Evolutionary conservation across 2,113 vertebrate genomes (phyloP), one percentile per base, ranked within the genome.

Genomic region (Puma concolor): DNA sequence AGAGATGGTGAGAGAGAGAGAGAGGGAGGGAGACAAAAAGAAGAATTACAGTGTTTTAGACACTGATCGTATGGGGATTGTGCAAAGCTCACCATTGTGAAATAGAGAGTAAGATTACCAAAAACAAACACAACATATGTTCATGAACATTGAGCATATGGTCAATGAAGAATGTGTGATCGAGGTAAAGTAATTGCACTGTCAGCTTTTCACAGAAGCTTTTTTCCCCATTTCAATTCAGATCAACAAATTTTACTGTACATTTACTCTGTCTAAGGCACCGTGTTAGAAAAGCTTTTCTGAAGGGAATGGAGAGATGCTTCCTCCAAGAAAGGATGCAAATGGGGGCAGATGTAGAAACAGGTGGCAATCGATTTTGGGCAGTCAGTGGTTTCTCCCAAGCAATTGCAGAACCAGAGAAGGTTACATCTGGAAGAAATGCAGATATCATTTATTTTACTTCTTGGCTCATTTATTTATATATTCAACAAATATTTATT

Each of bases 81-180:
- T 84, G 67, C 41, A 88, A 91, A 94, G 77, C 57, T 91, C 85
- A 96, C 57, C 41, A 85, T 72, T 83, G 66, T 91, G 41, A 25
- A 94, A 84, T 72, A 91, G 67, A 93, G 50, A 97, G 25, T 80
- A 96, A 84, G 92, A 92, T 71, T 87, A 80, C n/a, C 4, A 48
- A 77, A 94, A 93, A 72, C 69, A 94, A 96, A 84, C 19, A 31
- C 67, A 96, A 72, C 97, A 97, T 96, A 98, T 96, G 97, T 85
- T 88, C 27, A 12, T 82, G 50, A 88, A 79, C 80, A 79, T 8
- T 54, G 93, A 97, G 4, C 97, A 96, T 98, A 97, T 94, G 95
- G 84, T 60, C 84, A 86, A 77, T 1, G 27, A 94, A n/a, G 44
- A 85, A 82, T 44, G 71, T 8, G 8, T 63, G 81, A 85, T 95